Evolutionary conservation across 2,113 vertebrate genomes (phyloP).

Genomic region (Thermophis baileyi): DNA sequence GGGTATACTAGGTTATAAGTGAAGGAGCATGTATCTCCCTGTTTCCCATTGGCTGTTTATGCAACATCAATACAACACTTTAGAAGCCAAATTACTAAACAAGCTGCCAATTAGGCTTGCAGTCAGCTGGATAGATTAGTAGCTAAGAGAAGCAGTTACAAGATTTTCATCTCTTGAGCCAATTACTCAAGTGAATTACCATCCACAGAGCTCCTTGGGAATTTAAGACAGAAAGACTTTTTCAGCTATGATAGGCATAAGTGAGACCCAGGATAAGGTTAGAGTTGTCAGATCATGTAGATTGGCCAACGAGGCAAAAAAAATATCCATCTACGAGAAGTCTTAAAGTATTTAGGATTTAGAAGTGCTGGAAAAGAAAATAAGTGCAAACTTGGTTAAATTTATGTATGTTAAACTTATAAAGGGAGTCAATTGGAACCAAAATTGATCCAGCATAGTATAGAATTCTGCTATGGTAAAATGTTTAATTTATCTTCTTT

Average conservation of each 20-base stretch:
- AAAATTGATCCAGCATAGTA: slow-evolving; percentile 41
- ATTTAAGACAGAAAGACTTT: slow-evolving; percentile 62
- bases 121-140: slow-evolving; percentile 83
- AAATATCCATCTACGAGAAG: slow-evolving; percentile 62
- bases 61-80: slow-evolving; percentile 83
- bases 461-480: slow-evolving; percentile 35
- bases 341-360: slow-evolving; percentile 73
- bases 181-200: slow-evolving; percentile 77
- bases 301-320: slow-evolving; percentile 57
- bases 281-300: slow-evolving; percentile 55
- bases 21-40: slow-evolving; percentile 68
- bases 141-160: slow-evolving; percentile 73
- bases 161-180: slow-evolving; percentile 83
- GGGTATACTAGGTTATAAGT: slow-evolving; percentile 53
- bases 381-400: slow-evolving; percentile 50
- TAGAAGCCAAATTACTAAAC: slow-evolving; percentile 85
- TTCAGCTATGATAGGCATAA: slow-evolving; percentile 57
- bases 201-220: slow-evolving; percentile 67
- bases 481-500: neutral
- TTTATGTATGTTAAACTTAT: slow-evolving; percentile 57
- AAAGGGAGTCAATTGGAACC: slow-evolving; percentile 52
- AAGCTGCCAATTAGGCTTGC: slow-evolving; percentile 84
- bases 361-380: slow-evolving; percentile 60
- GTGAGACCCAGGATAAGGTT: slow-evolving; percentile 57
- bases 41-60: slow-evolving; percentile 76